These are phyloP conservation scores for Ethmia dodecea DNA, from an alignment of 2,888 invertebrate genomes.

Conservation along the genomic window DNA sequence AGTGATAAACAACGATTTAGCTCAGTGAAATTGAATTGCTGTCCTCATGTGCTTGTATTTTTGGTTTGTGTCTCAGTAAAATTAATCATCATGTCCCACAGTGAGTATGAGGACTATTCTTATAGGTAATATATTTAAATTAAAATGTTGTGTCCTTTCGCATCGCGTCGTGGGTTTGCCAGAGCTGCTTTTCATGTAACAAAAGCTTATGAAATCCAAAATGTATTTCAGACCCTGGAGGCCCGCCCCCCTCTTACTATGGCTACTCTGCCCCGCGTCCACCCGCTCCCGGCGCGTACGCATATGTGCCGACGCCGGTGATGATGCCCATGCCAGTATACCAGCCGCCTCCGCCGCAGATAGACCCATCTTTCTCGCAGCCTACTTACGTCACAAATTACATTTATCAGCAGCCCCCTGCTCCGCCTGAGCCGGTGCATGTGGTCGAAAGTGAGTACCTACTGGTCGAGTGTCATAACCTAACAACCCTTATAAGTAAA, in stretches of 20 bases:
- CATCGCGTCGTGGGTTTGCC: too few species aligned
- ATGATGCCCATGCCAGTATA: conserved; percentile 39
- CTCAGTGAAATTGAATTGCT: conserved; percentile 19
- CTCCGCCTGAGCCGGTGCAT: conserved; percentile 32
- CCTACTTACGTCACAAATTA: conserved; percentile 55
- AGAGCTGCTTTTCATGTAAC: too few species aligned
- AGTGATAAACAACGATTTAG: conserved; percentile 25
- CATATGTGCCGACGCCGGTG: conserved; percentile 23
- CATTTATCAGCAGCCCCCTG: conserved; percentile 37
- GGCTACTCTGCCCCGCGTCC: conserved; percentile 26
- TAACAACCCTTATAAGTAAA: too few species aligned
- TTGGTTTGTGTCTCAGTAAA: not conserved
- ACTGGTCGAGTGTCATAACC: too few species aligned
- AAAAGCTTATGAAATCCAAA: too few species aligned
- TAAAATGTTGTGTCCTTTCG: too few species aligned
- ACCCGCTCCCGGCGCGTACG: conserved; percentile 13
- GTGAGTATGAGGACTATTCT: too few species aligned
- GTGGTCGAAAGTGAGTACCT: conserved; percentile 25
- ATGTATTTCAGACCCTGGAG: conserved; percentile 38
- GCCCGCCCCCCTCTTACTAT: conserved; percentile 30
- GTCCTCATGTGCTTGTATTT: conserved; percentile 8
- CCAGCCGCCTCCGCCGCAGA: conserved; percentile 26
- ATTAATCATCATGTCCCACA: conserved; percentile 5
- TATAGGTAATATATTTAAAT: too few species aligned
- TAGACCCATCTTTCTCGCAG: conserved; percentile 22